Base-by-base conservation (phyloP, 2,113 vertebrate species). In the Megaceryle maxima region DNA sequence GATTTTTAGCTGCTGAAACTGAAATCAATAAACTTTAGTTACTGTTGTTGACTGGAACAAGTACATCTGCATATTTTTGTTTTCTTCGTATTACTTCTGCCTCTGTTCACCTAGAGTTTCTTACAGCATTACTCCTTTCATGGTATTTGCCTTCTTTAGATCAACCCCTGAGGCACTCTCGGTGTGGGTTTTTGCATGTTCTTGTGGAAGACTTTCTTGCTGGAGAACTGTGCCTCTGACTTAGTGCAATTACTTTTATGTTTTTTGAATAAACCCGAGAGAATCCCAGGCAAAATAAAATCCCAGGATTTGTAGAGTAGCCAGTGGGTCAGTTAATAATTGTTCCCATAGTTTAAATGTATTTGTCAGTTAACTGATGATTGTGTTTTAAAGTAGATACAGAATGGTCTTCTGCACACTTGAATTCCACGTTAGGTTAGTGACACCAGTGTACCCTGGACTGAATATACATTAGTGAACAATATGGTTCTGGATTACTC, bases 1-100 rank as follows among this genome's bases (percentile, higher is more conserved):
- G 74, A 96, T 96, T 96, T 92, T 94, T 92, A 97, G 96, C 83
- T 97, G 88, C 92, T 96, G 92, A 89, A 88, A 92, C 81, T 91
- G 86, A 89, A 92, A 84, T 93, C 86, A 96, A 93, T 96, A 97
- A 96, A 96, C 74, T 92, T 94, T 13, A 95, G 96, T 87, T 91
- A 35, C 73, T 96, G 77, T 67, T 91, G 67, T 89, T 87, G 74
- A 96, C 87, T 80, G 66, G 70, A 96, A 96, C 70, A 80, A 91
- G 92, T 93, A 91, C 82, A 82, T 94, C 92, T 94, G 92, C 84
- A 92, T 70, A 87, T 93, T 95, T 91, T 60, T 97, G 39, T 94
- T 95, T 92, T 76, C 83, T 95, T 95, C 5, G 0, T 81, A n/a
- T 86, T 88, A 28, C 72, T 28, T 88, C 56, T 79, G 43, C 48